Evolutionary conservation across 1,140 invertebrate species (phyloP).

Genomic region (Thalassaphorura encarpata): DNA sequence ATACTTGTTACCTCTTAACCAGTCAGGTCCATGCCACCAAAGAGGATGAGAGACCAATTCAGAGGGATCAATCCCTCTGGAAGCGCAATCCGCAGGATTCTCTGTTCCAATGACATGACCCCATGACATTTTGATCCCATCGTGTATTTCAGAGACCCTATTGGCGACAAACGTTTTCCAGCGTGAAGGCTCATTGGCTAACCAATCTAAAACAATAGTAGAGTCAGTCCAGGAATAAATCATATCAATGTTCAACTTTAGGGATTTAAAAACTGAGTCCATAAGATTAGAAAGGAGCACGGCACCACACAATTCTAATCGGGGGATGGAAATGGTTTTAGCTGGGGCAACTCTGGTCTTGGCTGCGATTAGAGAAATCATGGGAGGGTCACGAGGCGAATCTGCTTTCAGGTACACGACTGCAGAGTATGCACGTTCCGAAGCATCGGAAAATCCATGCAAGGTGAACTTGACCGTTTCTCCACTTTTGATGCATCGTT

Average conservation of each 20-base stretch:
- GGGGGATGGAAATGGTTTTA: constrained; percentile 36
- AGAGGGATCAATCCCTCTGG: constrained; percentile 33
- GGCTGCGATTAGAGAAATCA: neutral
- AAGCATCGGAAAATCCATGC: constrained; percentile 14
- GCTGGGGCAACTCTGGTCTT: constrained; percentile 32
- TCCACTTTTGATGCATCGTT: neutral
- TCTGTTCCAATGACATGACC: constrained; percentile 35
- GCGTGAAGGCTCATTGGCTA: constrained; percentile 6
- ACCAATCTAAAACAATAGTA: constrained; percentile 21
- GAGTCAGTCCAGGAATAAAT: constrained; percentile 25
- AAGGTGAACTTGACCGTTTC: neutral
- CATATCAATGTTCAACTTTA: constrained; percentile 1
- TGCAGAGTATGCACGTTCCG: constrained; percentile 4
- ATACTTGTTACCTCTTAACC: neutral
- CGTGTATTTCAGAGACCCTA: constrained; percentile 37
- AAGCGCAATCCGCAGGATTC: constrained; percentile 41
- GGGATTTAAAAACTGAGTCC: neutral
- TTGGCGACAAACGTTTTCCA: neutral
- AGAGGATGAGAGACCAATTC: neutral
- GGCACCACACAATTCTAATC: constrained; percentile 39
- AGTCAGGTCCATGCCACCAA: neutral
- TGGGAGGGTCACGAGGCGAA: neutral
- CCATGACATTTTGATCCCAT: constrained; percentile 35
- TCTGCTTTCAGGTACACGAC: neutral
- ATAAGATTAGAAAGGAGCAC: constrained; percentile 35